A percentile compares a stretch with the other conserved stretches of the same genome.
phyloP scores from a whole-genome alignment of 2,888 invertebrate genomes.

The Pharmacophagus antenor region DNA sequence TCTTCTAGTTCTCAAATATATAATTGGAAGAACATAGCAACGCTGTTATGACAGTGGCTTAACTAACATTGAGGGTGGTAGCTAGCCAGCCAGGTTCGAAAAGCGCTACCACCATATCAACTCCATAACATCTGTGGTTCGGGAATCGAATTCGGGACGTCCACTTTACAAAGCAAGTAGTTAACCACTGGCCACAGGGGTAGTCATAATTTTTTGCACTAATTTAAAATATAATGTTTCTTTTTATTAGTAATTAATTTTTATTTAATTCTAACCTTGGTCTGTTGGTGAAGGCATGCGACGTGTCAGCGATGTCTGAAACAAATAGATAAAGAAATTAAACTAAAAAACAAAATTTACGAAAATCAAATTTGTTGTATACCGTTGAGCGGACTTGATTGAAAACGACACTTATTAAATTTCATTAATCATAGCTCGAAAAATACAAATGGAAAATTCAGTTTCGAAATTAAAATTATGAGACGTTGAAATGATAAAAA shows the following conservation, averaged over 20 bases:
- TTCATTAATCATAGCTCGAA: conserved; percentile 53
- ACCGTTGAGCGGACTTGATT: conserved; percentile 33
- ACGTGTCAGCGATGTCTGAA: conserved; percentile 71
- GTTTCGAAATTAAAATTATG: conserved; percentile 73
- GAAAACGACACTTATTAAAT: conserved; percentile 48
- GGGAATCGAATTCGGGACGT: no score
- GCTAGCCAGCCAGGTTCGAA: no score
- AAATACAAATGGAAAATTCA: conserved; percentile 42
- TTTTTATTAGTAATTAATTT: neutral
- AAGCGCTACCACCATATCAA: no score
- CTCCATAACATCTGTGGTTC: no score
- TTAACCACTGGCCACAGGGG: no score
- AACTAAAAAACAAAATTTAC: conserved; percentile 24
- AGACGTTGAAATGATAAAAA: conserved; percentile 73
- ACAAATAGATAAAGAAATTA: conserved; percentile 51
- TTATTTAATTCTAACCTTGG: conserved; percentile 57
- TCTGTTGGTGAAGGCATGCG: conserved; percentile 69
- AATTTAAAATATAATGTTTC: no score
- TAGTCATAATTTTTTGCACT: no score
- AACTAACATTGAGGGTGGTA: no score
- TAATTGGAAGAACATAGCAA: no score
- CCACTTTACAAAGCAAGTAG: no score
- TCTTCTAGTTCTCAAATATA: no score
- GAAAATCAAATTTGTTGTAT: conserved; percentile 24
- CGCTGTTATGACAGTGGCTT: no score